Conservation (phyloP, 2,888 invertebrate species). For the Oegoconia quadripuncta region DNA sequence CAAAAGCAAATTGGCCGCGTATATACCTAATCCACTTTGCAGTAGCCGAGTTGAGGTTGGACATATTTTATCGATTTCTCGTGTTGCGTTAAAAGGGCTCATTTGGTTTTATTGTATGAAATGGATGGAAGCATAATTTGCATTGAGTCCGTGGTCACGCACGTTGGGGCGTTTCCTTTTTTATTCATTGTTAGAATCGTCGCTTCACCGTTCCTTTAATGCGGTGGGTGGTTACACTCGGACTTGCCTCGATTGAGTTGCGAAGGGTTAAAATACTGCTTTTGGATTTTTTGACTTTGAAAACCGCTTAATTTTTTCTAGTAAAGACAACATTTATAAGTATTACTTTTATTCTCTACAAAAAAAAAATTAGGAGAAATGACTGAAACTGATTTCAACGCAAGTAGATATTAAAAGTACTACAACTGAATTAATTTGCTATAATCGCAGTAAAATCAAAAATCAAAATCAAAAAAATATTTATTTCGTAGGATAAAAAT, state of each 20-base stretch:
- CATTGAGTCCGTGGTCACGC: slow-evolving; percentile 74
- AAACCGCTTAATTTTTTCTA: background rate
- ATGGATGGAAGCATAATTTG: slow-evolving; percentile 75
- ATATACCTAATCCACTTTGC: slow-evolving; percentile 9
- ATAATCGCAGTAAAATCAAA: too few species aligned
- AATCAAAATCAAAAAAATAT: too few species aligned
- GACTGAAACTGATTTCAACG: too few species aligned
- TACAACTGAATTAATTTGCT: too few species aligned
- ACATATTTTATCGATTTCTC: slow-evolving; percentile 68
- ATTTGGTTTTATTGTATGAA: slow-evolving; percentile 76
- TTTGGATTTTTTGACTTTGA: background rate
- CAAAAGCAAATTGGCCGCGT: too few species aligned
- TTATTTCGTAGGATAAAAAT: too few species aligned
- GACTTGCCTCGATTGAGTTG: slow-evolving; percentile 1
- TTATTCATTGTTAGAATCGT: slow-evolving; percentile 64
- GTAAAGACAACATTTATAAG: too few species aligned
- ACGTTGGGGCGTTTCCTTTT: slow-evolving; percentile 57
- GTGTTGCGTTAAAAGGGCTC: slow-evolving; percentile 75
- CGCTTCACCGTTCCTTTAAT: slow-evolving; percentile 32
- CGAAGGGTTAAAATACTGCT: background rate
- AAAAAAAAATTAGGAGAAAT: too few species aligned
- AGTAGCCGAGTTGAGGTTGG: slow-evolving; percentile 6
- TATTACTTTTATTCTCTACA: too few species aligned
- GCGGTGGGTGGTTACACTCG: slow-evolving; percentile 8
- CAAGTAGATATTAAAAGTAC: too few species aligned